Base-by-base conservation (phyloP, 2,888 invertebrate genomes). In the Temnothorax unifasciatus region DNA sequence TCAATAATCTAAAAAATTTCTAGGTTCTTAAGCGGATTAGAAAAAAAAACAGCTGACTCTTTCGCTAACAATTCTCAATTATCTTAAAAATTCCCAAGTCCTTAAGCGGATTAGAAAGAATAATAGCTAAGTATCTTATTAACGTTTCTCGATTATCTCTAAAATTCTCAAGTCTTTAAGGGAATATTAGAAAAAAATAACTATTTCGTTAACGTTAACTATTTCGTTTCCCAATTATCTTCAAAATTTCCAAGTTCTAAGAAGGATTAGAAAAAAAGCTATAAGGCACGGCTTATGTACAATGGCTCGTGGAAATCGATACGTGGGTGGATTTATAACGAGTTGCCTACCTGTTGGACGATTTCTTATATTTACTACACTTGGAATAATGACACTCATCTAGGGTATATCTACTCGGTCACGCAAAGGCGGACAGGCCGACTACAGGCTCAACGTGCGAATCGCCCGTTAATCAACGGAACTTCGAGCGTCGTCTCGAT, bases 301-400 rank as follows among this genome's bases (percentile, higher is more conserved):
- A 9, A 41, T 8, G 57, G 38, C 13, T 76, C 8, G 50, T 50
- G 21, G 18, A 82, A 79, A 29, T 82, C 79, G 29, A 52, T 81
- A 76, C 9, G 61, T 61, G 50, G 41, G 13, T 47, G 38, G 44
- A 61, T 66, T 66, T 79, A 82, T 82, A 66, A 64, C 29, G 38
- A 21, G 52, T 21, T 73, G 57, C 71, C 85, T 81, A 85, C 85
- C 85, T 85, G 85, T 85, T 85, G 85, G 85, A 85, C 63, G 21
- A 81, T 81, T 75, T 82, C 61, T 81, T 66, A 79, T 47, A 66
- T 82, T 64, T 50, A 34, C 13, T 11, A 21, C 13, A 59, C 29
- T 68, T 68, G 63, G 52, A 41, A 59, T 84, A 82, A 74, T 57
- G 41, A 74, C 25, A 82, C 66, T 66, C 25, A 13, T 74, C 73